Evolutionary conservation across 2,888 invertebrate species (phyloP), one percentile per base, ranked within the genome.

Genomic region (Odontocolon sp.): DNA sequence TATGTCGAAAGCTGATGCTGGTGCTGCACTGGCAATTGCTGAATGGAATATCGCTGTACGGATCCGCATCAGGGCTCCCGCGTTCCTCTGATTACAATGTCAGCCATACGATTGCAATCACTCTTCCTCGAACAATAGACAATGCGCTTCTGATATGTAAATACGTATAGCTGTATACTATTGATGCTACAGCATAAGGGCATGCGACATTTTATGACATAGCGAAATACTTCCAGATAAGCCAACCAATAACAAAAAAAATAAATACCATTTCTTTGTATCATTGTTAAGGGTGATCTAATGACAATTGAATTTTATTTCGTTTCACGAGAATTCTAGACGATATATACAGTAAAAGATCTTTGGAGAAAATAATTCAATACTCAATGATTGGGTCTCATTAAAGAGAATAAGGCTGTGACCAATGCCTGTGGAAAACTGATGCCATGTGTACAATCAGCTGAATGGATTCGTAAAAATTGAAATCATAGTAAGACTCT

Each of bases 1-100:
- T 18, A 56, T 21, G 52, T 14, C n/a, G 42, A 38, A 45, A 56
- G 28, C 14, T 38, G 38, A 54, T 45, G 68, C 23, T 36, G n/a
- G 28, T 21, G 14, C 8, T 40, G 28, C 47, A 31, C 47, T 36
- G 1, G 36, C 33, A 26, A 40, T 21, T 21, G 36, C n/a, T 64
- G 50, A 76, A 76, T 67, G 47, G 63, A 28, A 72, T 61, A 68
- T 64, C 56, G 16, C 28, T 61, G 66, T 47, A 38, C 50, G 63
- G 31, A 31, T 70, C 23, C 63, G 21, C 70, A 71, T 45, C 56
- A 57, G 40, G 42, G 50, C 59, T 14, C 64, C 64, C 54, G 50
- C 57, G 56, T 71, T 72, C 23, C 68, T 38, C 71, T 63, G 72
- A 77, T 77, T 77, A 63, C 70, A 66, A 63, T 63, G 56, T 74